Evolutionary conservation across 2,888 invertebrate species (phyloP), one percentile per base, ranked within the genome.

Genomic region (Luffia ferchaultella): DNA sequence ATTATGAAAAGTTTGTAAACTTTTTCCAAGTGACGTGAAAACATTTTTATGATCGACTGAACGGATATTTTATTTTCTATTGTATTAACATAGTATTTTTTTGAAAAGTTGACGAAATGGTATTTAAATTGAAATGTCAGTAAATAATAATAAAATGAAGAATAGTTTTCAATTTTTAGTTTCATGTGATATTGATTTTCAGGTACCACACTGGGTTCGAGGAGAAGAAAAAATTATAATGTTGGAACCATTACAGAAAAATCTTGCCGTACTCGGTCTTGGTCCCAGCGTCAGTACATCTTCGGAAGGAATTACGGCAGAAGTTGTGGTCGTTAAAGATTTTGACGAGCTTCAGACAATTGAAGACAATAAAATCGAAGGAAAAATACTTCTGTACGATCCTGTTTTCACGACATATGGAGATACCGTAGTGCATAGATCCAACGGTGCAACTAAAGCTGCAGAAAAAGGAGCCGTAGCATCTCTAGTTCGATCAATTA

Each of bases 321-420:
- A 90, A 65, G 91, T 87, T 0, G 67, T 94, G n/a, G 91, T 93
- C 0, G 89, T 94, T 0, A 77, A 82, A 18, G 87, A 80, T 59
- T 93, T 93, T 62, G 85, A 86, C 1, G 89, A 90, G 58, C 74
- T 93, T 19, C 75, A 86, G 19, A 60, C 65, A 18, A 72, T 83
- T 47, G 66, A 85, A 0, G 62, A 71, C 16, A 77, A 67, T 1
- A 50, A 88, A 62, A 86, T 91, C 50, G 67, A 72, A 57, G 84
- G 91, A 3, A 93, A 93, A 83, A 94, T 95, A 52, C 91, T 95
- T 7, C 85, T 95, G 1, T 94, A 86, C 68, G 90, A 91, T 65
- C 86, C 91, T 58, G 70, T 83, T 47, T 93, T 83, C 67, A 78
- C 85, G 18, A 78, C 76, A 0, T 95, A 95, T 64, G 86, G 87